Evolutionary conservation across 23 tunicate species (phyloP), one percentile per base, ranked within the genome.

Genomic region (Halocynthia roretzi): DNA sequence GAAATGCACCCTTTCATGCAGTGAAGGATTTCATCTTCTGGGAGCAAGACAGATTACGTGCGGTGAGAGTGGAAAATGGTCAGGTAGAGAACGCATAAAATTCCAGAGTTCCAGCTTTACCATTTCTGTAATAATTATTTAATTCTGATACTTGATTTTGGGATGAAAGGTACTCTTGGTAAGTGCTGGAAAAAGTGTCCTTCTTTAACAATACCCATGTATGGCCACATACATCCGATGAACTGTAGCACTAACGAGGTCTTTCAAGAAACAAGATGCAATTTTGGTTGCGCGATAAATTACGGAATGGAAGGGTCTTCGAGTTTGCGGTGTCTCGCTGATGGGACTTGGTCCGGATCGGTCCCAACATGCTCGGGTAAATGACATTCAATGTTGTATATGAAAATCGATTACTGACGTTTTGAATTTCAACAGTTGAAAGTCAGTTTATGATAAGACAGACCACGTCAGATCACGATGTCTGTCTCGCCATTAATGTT

Each of bases 371-470:
- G 70, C 70, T 75, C 12, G 50, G 10, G 14, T 44, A 10, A 53
- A 64, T 60, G 17, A 60, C 17, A 60, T 15, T 60, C n/a, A 15
- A 15, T n/a, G 17, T n/a, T 60, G 17, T 15, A n/a, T 60, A 15
- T 15, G 17, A 15, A 60, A 60, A 15, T 1, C n/a, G 2, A 60
- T 60, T 2, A 60, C 64, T n/a, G n/a, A 2, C 64, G 1, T 19
- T 17, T 72, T 72, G 40, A 50, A 11, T 11, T 22, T 61, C 50
- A 54, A n/a, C 56, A 86, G 91, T 50, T 44, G 85, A 86, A 56
- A 80, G 58, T 8, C 91, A 86, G 61, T 86, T 86, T 49, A 61
- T 87, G 93, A 87, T 87, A 10, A 80, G 84, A 60, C 93, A 87
- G 63, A 76, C 78, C 10, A 21, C 71, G 6, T 64, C 70, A 50